A percentile compares a stretch with the other conserved stretches of the same genome.
Conservation (phyloP, 2,888 invertebrate genomes). For the Hydraecia micacea region DNA sequence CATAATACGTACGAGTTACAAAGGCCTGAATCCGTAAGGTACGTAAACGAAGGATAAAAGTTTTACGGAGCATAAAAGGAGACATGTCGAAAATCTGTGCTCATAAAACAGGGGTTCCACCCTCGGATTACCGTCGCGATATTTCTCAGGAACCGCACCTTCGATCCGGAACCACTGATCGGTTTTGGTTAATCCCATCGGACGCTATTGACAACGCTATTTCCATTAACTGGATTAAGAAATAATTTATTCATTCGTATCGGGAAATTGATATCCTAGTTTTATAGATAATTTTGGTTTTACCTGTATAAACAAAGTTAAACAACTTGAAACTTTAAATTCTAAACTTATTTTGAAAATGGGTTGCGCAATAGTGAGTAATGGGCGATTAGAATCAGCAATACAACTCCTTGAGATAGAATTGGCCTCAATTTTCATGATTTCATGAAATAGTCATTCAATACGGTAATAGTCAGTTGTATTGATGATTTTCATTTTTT, state of each 20-base stretch:
- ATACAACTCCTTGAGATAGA: too few species aligned
- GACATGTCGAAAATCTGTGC: constrained; percentile 83
- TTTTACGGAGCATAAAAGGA: constrained; percentile 84
- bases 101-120: constrained; percentile 76
- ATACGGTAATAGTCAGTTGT: too few species aligned
- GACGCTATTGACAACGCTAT: constrained; percentile 62
- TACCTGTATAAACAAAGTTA: constrained; percentile 28
- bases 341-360: constrained; percentile 3
- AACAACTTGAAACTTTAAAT: constrained; percentile 1
- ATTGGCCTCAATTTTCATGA: too few species aligned
- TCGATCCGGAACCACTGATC: constrained; percentile 45
- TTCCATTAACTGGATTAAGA: constrained; percentile 59
- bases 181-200: constrained; percentile 60
- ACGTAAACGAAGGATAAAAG: constrained; percentile 79
- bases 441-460: too few species aligned
- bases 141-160: constrained; percentile 55
- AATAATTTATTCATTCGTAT: constrained; percentile 59
- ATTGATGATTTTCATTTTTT: too few species aligned
- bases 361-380: background rate
- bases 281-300: constrained; percentile 35
- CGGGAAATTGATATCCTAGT: constrained; percentile 42
- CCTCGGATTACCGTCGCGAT: constrained; percentile 68
- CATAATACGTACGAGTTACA: constrained; percentile 69
- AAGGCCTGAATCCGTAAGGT: constrained; percentile 73
- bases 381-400: too few species aligned